Evolutionary conservation across 2,888 invertebrate species (phyloP).

Genomic region (Mellilla xanthometata): DNA sequence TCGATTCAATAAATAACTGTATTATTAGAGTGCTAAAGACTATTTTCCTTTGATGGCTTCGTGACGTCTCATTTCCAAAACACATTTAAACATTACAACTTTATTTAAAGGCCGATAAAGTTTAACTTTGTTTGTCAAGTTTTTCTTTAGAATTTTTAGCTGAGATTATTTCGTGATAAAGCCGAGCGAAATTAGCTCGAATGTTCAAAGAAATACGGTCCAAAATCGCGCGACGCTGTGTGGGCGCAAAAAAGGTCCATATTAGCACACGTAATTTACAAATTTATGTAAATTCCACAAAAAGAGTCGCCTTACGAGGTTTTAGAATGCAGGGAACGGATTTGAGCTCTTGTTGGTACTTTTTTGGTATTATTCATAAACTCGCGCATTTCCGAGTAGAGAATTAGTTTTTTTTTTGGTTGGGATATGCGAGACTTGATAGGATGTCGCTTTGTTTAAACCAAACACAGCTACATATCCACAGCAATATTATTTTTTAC

Average conservation of each 20-base stretch:
- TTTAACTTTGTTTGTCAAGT: slow-evolving; percentile 4
- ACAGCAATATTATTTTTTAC: too few relatives aligned
- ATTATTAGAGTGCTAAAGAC: slow-evolving; percentile 3
- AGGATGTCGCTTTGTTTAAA: too few relatives aligned
- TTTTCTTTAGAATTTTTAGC: neutral
- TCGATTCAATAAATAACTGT: slow-evolving; percentile 16
- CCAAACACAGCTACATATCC: too few relatives aligned
- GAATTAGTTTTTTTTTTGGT: too few relatives aligned
- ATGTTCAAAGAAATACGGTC: neutral
- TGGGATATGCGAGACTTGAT: too few relatives aligned
- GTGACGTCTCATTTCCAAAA: slow-evolving; percentile 1
- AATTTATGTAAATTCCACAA: slow-evolving; percentile 17
- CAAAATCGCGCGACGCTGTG: neutral
- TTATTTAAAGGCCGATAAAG: neutral
- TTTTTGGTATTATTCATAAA: too few relatives aligned
- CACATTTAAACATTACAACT: neutral
- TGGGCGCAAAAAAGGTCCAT: slow-evolving; percentile 6
- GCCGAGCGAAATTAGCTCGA: neutral
- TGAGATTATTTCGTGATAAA: neutral
- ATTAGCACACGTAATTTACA: slow-evolving; percentile 17
- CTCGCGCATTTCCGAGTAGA: too few relatives aligned
- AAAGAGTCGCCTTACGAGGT: slow-evolving; percentile 9
- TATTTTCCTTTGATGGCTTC: slow-evolving; percentile 8
- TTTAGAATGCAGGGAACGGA: slow-evolving; percentile 17
- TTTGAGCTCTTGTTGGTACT: slow-evolving; percentile 7